Evolutionary conservation across 2,113 vertebrate genomes (phyloP), one percentile per base, ranked within the genome.

Genomic region (Lathamus discolor): DNA sequence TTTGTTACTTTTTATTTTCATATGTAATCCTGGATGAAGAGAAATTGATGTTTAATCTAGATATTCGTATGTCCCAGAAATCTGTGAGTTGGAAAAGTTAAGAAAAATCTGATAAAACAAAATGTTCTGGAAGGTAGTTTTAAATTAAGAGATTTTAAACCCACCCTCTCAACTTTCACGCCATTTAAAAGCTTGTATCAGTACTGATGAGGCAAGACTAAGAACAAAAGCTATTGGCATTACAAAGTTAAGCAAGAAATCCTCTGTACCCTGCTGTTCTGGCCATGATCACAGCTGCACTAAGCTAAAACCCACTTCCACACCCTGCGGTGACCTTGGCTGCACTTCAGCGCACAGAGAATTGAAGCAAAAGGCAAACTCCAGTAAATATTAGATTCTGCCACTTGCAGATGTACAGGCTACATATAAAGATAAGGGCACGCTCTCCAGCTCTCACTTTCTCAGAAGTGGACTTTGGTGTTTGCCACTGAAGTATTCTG

Each of bases 211-310:
- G 90, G 75, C 82, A 94, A 68, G 85, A 70, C 95, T 96, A 90
- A 92, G 95, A 93, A 94, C 88, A 91, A 93, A 93, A 94, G 82
- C 92, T 92, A 72, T 78, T 86, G 95, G 49, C 86, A 87, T 94
- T 94, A 93, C 68, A 57, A 96, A 93, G 66, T 92, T 83, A 81
- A 92, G 84, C 57, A 91, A 92, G 85, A 93, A 92, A 54, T 92
- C 88, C 63, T 90, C 57, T 55, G 39, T 90, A 87, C 46, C 84
- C 70, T 91, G 74, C 95, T 93, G 84, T 94, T 96, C 91, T 83
- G 86, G 67, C 80, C 70, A 17, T 59, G 87, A 67, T 82, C 69
- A 82, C 76, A 83, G 70, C 76, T 94, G 66, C 72, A 75, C 68
- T 85, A 68, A 94, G 79, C 54, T 88, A 69, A 95, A 91, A 49